These are phyloP conservation scores for Aspidiotus rigidus DNA, from an alignment of 2,888 invertebrate species.

Conservation along the genomic window DNA sequence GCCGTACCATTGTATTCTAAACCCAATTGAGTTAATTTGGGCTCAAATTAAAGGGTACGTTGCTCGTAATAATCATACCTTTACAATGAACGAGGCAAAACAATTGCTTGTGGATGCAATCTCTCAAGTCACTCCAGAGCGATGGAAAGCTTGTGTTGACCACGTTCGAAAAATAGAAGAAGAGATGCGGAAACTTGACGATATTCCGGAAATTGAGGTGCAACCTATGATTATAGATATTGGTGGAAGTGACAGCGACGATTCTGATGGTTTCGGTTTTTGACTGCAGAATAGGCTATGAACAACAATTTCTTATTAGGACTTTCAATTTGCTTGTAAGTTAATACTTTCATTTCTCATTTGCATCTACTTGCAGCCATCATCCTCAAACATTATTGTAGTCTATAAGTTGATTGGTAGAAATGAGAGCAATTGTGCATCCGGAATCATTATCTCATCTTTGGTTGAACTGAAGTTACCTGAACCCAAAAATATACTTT, in stretches of 20 bases:
- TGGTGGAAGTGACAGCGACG: neutral
- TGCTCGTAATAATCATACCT: constrained; percentile 30
- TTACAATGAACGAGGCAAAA: constrained; percentile 25
- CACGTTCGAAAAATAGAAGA: constrained; percentile 20
- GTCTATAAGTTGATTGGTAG: too few relatives aligned
- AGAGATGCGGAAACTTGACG: constrained; percentile 1
- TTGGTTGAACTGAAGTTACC: too few relatives aligned
- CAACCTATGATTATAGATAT: neutral
- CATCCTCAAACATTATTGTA: too few relatives aligned
- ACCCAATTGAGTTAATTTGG: constrained; percentile 36
- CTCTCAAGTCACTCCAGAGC: constrained; percentile 21
- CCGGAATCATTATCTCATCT: too few relatives aligned
- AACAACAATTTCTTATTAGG: too few relatives aligned
- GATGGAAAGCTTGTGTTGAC: constrained; percentile 33
- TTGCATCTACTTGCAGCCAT: too few relatives aligned
- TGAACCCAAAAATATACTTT: too few relatives aligned
- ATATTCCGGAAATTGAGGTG: neutral
- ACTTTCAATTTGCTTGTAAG: too few relatives aligned
- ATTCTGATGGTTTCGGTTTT: too few relatives aligned
- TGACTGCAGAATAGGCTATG: too few relatives aligned
- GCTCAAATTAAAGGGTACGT: constrained; percentile 35
- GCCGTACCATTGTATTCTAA: constrained; percentile 36
- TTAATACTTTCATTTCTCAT: too few relatives aligned
- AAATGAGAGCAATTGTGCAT: too few relatives aligned
- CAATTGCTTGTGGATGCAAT: constrained; percentile 23